phyloP scores from a whole-genome alignment of 2,888 invertebrate species.

The Busseola fusca region DNA sequence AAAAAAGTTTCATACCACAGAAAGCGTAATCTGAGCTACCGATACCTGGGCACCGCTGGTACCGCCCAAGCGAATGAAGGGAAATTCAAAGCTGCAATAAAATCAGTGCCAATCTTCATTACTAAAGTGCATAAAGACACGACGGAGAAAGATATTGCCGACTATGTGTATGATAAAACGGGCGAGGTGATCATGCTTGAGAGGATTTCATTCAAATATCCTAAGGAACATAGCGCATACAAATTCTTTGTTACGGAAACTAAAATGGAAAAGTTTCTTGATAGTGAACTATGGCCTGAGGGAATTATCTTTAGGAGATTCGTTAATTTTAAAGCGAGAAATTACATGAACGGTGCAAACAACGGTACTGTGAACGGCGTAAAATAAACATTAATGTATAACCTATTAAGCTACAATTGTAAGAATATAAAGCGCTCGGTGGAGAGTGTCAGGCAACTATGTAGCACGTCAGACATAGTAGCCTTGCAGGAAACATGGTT shows the following conservation, averaged over 20 bases:
- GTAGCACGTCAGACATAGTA: too few species aligned
- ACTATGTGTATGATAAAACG: conserved; percentile 6
- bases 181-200: neutral
- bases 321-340: neutral
- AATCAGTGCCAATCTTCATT: conserved; percentile 11
- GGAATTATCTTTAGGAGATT: conserved; percentile 17
- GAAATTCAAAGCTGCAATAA: conserved; percentile 5
- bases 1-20: neutral
- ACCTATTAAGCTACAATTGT: too few species aligned
- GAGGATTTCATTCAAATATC: neutral
- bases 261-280: neutral
- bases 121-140: neutral
- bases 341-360: too few species aligned
- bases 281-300: conserved; percentile 14
- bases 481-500: too few species aligned
- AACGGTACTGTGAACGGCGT: too few species aligned
- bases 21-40: neutral
- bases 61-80: conserved; percentile 1
- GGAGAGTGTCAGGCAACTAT: too few species aligned
- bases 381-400: too few species aligned
- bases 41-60: conserved; percentile 4
- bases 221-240: conserved; percentile 1
- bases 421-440: too few species aligned
- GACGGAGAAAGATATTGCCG: neutral
- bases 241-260: conserved; percentile 13